Evolutionary conservation across 2,113 vertebrate species (phyloP).

Genomic region (Pimephales promelas): DNA sequence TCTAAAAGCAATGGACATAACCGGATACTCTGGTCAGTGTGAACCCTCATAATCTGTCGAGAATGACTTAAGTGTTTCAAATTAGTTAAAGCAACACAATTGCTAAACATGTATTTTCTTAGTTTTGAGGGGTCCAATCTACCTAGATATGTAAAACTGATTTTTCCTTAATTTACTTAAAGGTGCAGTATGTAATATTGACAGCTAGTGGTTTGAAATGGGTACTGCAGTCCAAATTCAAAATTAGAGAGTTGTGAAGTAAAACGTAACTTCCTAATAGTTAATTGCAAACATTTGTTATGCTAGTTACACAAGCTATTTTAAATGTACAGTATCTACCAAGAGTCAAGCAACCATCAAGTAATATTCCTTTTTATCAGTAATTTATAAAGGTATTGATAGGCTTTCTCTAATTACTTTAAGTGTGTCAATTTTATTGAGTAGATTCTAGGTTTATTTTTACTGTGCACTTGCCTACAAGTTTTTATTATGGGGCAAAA

Average conservation of each 20-base stretch:
- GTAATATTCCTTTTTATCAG: neutral
- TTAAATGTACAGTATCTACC: neutral
- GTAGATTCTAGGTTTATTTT: neutral
- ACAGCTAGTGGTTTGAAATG: no score
- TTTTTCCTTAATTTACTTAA: no score
- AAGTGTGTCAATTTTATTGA: neutral
- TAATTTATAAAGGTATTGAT: neutral
- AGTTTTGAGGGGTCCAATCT: no score
- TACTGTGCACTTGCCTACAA: neutral
- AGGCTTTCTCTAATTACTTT: neutral
- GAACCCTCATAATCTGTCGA: neutral
- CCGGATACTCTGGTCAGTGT: constrained; percentile 91
- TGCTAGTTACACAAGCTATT: neutral
- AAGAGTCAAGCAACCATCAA: neutral
- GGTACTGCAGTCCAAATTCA: no score
- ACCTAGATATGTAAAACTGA: no score
- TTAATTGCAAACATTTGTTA: neutral
- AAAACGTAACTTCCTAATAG: neutral
- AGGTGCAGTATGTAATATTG: no score
- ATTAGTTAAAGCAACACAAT: no score
- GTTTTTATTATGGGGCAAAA: neutral
- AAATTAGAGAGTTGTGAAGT: no score
- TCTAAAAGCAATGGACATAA: constrained; percentile 99
- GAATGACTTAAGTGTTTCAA: neutral
- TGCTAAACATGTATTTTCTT: no score